Conservation (phyloP, 2,888 invertebrate species). For the Aradus depressus region DNA sequence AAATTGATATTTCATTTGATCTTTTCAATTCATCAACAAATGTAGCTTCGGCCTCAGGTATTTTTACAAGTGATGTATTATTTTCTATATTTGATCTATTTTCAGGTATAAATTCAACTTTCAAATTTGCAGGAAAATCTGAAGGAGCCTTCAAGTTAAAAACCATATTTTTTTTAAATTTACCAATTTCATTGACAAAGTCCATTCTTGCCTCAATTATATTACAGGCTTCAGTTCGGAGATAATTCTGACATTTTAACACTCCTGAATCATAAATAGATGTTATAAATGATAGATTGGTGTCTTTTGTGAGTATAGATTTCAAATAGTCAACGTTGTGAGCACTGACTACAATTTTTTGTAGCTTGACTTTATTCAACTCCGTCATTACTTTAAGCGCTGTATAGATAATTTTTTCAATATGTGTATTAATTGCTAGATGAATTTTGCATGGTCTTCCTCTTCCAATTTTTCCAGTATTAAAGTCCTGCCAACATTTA, state of each 20-base stretch:
- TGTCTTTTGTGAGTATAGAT: constrained; percentile 1
- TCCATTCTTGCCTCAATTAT: constrained; percentile 4
- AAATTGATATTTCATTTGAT: too few relatives aligned
- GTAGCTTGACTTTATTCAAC: constrained; percentile 10
- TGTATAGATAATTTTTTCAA: constrained; percentile 13
- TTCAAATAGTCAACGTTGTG: not conserved
- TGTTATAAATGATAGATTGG: constrained; percentile 7
- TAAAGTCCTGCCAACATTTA: too few relatives aligned
- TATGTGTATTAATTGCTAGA: constrained; percentile 10
- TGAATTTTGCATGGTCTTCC: constrained; percentile 2
- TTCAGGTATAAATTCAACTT: too few relatives aligned
- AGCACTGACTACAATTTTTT: not conserved
- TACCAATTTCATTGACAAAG: constrained; percentile 10
- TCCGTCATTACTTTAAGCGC: constrained; percentile 3
- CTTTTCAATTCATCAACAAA: too few relatives aligned
- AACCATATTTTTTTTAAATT: constrained; percentile 16
- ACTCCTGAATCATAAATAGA: constrained; percentile 7
- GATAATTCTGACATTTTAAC: not conserved
- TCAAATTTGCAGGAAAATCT: not conserved
- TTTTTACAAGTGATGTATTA: too few relatives aligned
- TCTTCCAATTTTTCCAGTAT: too few relatives aligned
- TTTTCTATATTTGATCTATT: too few relatives aligned
- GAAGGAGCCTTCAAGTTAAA: constrained; percentile 12
- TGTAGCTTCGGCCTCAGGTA: too few relatives aligned
- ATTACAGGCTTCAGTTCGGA: constrained; percentile 10